Evolutionary conservation across 2,888 invertebrate species (phyloP), one percentile per base, ranked within the genome.

Genomic region (Sialis fuliginosa): DNA sequence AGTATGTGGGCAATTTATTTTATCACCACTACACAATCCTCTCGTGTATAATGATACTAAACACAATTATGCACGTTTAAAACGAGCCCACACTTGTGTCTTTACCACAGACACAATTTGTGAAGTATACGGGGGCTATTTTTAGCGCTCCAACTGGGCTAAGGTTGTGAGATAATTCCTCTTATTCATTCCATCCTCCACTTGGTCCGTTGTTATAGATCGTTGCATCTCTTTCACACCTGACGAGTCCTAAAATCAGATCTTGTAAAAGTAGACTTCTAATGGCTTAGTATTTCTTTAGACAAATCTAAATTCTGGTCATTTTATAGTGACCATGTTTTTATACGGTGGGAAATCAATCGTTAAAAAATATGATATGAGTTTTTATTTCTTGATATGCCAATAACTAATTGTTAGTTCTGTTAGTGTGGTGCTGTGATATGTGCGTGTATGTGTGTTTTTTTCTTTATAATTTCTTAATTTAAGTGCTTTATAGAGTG

Each of bases 81-180:
- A 22, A 22, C 22, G 22, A 22, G 22, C 22, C 22, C 22, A 22
- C 22, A 22, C 22, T 22, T 22, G 22, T 37, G 12, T 10, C 37
- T 37, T 42, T 42, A 42, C 8, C 31, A 42, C 8, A 22, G 42
- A 42, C 42, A 22, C 22, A 31, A 30, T 10, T 43, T 13, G 43
- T 10, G 12, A 44, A 44, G 37, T 35, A 35, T 44, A 33, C 13
- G 13, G 44, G 10, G 34, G 34, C 37, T 47, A 47, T 47, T 47
- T 47, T 47, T 47, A 47, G 47, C 47, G 47, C 42, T 42, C 22
- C 47, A 47, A 47, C 47, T 47, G 47, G 47, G 47, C 47, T 47
- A 47, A 47, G 47, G 47, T 47, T 42, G 35, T 35, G 39, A 8
- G 32, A 10, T 34, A 33, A 13, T n/a, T 33, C 12, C 43, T 10